These are phyloP conservation scores for Drosophila helvetica DNA, from an alignment of 2,888 invertebrate species.

Conservation along the genomic window DNA sequence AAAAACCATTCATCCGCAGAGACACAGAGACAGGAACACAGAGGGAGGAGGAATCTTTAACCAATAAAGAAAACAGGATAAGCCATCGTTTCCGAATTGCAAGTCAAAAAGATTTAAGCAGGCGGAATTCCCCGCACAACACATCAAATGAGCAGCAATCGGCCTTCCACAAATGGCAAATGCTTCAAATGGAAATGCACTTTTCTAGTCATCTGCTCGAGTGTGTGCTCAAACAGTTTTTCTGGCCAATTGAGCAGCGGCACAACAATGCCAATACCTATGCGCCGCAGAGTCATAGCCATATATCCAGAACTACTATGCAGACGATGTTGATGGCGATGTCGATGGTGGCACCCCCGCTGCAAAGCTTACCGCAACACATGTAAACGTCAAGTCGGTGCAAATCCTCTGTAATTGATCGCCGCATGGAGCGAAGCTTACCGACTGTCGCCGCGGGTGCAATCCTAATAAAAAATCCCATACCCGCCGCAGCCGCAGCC, in stretches of 20 bases:
- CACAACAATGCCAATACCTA: constrained; percentile 35
- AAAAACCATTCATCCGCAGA: constrained; percentile 61
- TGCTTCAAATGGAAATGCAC: constrained; percentile 49
- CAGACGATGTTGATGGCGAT: background rate
- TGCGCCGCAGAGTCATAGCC: background rate
- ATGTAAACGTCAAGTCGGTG: constrained; percentile 67
- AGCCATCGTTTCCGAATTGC: constrained; percentile 81
- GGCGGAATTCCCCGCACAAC: constrained; percentile 75
- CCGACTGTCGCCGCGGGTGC: constrained; percentile 75
- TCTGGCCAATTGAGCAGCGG: constrained; percentile 71
- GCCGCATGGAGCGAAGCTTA: constrained; percentile 73
- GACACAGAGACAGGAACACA: constrained; percentile 31
- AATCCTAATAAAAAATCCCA: constrained; percentile 61
- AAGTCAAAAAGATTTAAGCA: constrained; percentile 80
- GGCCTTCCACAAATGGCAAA: constrained; percentile 8
- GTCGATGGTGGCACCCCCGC: constrained; percentile 46
- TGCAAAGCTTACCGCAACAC: constrained; percentile 69
- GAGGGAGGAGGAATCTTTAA: constrained; percentile 51
- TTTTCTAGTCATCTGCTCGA: constrained; percentile 72
- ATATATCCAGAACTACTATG: background rate
- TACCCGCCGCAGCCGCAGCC: background rate
- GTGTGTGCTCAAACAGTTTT: constrained; percentile 71
- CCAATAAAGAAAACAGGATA: constrained; percentile 81
- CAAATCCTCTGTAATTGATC: constrained; percentile 78
- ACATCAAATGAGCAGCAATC: constrained; percentile 30